A percentile compares a stretch with the other conserved stretches of the same genome.
Evolutionary conservation across 2,113 vertebrate genomes (phyloP).

Genomic region (Leiothrix lutea): DNA sequence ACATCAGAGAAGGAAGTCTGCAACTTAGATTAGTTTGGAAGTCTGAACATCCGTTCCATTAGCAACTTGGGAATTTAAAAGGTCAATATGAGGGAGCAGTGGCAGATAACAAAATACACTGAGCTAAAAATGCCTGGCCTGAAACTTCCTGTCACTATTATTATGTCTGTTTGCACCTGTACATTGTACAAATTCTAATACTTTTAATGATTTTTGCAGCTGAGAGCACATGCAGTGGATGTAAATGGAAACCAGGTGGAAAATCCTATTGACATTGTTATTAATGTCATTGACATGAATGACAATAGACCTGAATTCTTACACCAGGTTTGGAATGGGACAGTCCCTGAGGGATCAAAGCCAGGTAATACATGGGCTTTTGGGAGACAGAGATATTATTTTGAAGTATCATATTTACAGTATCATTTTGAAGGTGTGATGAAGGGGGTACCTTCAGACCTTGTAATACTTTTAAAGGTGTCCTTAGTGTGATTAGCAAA

Average conservation of each 20-base stretch:
- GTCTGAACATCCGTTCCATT: not conserved
- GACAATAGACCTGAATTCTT: constrained; percentile 96
- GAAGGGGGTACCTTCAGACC: not conserved
- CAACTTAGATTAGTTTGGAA: not conserved
- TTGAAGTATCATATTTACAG: not conserved
- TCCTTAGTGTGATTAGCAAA: not conserved
- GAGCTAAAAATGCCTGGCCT: not conserved
- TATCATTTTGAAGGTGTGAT: not conserved
- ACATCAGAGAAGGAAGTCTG: not conserved
- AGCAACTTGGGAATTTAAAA: not conserved
- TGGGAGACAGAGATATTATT: not conserved
- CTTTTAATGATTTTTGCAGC: constrained; percentile 73
- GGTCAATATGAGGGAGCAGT: not conserved
- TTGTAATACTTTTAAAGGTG: not conserved
- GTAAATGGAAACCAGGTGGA: constrained; percentile 99
- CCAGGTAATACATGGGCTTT: constrained; percentile 81
- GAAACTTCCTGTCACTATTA: not conserved
- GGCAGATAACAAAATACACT: not conserved
- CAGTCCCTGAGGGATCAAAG: constrained; percentile 94
- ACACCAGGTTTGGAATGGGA: constrained; percentile 96
- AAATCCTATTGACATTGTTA: constrained; percentile 96
- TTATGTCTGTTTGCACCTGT: not conserved
- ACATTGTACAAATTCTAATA: constrained; percentile 36
- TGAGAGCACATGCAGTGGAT: constrained; percentile 96
- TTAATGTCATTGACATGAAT: constrained; percentile 99